Conservation (phyloP, 2,113 vertebrate genomes). For the Strix aluco region DNA sequence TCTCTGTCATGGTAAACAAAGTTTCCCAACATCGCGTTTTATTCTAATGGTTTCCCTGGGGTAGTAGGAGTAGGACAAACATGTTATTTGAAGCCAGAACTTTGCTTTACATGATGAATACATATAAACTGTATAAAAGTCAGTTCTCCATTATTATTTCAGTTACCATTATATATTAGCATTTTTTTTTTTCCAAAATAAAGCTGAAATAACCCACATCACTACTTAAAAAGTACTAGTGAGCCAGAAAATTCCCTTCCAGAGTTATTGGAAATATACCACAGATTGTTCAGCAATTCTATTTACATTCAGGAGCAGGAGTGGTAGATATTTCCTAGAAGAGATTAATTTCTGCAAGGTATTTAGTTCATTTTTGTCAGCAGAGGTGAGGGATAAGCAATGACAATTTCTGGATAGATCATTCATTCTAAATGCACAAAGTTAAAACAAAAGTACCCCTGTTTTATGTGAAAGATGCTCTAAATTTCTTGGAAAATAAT, state of each 20-base stretch:
- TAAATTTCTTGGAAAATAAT: not conserved
- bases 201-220: not conserved
- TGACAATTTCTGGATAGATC: not conserved
- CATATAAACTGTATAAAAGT: not conserved
- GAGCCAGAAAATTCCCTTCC: not conserved
- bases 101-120: not conserved
- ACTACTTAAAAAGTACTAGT: not conserved
- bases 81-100: not conserved
- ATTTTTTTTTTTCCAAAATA: not conserved
- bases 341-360: not conserved
- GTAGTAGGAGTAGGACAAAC: not conserved
- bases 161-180: not conserved
- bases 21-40: not conserved
- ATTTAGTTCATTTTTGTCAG: not conserved
- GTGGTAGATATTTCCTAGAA: not conserved
- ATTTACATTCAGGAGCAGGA: not conserved
- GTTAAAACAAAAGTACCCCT: not conserved
- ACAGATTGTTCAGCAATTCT: not conserved
- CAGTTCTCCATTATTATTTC: not conserved
- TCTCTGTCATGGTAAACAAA: not conserved
- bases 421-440: not conserved
- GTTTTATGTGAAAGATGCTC: not conserved
- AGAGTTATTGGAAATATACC: not conserved
- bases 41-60: not conserved
- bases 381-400: not conserved